Conservation (phyloP, 1,140 invertebrate species). For the Drosophila repleta region DNA sequence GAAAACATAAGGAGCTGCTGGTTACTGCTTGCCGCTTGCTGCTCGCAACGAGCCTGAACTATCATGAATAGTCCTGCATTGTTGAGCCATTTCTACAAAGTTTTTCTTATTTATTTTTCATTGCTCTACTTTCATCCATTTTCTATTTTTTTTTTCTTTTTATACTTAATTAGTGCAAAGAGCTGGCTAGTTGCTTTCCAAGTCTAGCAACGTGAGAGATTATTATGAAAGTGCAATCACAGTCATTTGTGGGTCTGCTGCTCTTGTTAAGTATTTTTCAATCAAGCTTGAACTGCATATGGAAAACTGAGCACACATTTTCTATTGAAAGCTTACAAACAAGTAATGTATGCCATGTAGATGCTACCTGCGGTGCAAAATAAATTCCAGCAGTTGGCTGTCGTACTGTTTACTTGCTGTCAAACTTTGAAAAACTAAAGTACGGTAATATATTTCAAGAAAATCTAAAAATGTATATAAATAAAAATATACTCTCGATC, state of each 20-base stretch:
- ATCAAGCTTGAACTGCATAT: constrained; percentile 9
- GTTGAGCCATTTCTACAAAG: constrained; percentile 39
- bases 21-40: constrained; percentile 15
- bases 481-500: too few relatives aligned
- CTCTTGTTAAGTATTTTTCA: constrained; percentile 8
- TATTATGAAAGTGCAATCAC: constrained; percentile 19
- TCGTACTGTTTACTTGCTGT: too few relatives aligned
- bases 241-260: neutral
- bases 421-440: too few relatives aligned
- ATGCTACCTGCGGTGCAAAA: too few relatives aligned
- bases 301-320: neutral
- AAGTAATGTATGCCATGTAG: too few relatives aligned
- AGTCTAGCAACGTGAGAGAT: constrained; percentile 12
- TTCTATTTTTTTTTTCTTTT: constrained; percentile 11
- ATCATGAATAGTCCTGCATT: constrained; percentile 38
- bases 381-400: too few relatives aligned
- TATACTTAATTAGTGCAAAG: constrained; percentile 38
- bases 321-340: too few relatives aligned
- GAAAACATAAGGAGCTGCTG: constrained; percentile 24
- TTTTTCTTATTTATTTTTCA: constrained; percentile 21
- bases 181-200: neutral
- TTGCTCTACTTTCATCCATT: neutral
- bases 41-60: constrained; percentile 14
- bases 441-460: too few relatives aligned
- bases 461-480: too few relatives aligned